A percentile compares a stretch with the other conserved stretches of the same genome.
These are phyloP conservation scores for Hydraecia micacea DNA, from an alignment of 2,888 invertebrate species.

Conservation along the genomic window DNA sequence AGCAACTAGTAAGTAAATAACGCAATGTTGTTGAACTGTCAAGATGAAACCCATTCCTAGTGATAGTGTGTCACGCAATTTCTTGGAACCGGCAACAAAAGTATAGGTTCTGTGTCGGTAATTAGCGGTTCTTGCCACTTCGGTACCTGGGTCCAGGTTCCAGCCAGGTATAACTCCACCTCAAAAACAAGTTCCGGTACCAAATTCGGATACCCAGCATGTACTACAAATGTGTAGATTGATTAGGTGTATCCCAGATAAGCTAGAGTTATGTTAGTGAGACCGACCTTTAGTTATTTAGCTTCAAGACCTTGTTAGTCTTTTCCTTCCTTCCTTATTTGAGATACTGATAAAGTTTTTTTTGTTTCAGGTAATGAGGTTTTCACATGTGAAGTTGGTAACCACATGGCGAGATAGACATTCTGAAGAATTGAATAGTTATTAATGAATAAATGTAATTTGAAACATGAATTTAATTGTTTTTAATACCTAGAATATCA, in stretches of 20 bases:
- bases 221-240: no score
- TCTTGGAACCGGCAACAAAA: no score
- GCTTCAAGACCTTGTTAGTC: neutral
- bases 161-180: no score
- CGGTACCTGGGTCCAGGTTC: no score
- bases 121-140: no score
- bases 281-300: neutral
- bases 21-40: no score
- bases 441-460: slow-evolving; percentile 32
- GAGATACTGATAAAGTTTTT: slow-evolving; percentile 7
- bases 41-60: no score
- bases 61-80: no score
- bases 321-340: neutral
- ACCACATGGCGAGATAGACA: slow-evolving; percentile 69
- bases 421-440: slow-evolving; percentile 8
- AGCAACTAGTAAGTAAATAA: no score
- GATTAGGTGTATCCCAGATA: neutral
- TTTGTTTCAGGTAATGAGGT: slow-evolving; percentile 75
- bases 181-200: no score
- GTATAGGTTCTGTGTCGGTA: no score
- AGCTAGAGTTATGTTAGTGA: neutral
- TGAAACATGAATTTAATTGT: neutral
- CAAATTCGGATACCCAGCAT: no score
- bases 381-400: slow-evolving; percentile 81
- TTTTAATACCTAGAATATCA: neutral